Conservation (phyloP, 1,140 invertebrate genomes). For the Dryas iulia region DNA sequence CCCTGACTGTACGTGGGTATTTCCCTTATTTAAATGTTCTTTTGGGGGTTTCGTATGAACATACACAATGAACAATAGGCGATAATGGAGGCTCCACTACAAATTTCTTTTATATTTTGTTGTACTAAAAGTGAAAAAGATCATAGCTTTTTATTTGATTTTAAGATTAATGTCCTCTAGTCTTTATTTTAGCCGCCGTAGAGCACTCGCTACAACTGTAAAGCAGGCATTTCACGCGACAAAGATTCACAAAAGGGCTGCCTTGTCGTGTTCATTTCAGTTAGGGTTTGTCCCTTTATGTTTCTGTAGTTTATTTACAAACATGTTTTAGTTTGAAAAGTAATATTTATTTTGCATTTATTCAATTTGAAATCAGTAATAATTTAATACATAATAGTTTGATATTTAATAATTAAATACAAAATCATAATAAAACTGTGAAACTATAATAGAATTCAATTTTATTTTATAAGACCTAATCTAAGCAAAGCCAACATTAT, state of each 20-base stretch:
- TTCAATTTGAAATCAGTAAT: background rate
- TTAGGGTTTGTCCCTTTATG: conserved; percentile 28
- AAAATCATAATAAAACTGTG: no score
- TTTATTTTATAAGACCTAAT: no score
- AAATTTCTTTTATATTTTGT: background rate
- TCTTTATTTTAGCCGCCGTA: conserved; percentile 19
- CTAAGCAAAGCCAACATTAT: no score
- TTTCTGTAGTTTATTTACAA: conserved; percentile 14
- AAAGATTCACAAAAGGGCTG: conserved; percentile 30
- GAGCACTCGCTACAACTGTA: conserved; percentile 7
- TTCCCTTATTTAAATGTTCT: conserved; percentile 24
- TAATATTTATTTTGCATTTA: background rate
- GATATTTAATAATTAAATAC: no score
- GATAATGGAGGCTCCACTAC: background rate
- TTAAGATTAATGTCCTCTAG: conserved; percentile 17
- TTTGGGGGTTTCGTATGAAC: conserved; percentile 15
- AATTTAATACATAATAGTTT: no score
- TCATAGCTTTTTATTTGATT: conserved; percentile 2
- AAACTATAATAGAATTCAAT: no score
- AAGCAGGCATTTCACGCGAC: conserved; percentile 29
- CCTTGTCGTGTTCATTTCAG: conserved; percentile 30
- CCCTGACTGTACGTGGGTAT: conserved; percentile 18
- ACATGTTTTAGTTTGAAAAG: background rate
- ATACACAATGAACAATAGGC: conserved; percentile 10
- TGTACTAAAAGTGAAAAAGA: background rate